Conservation (phyloP, 2,113 vertebrate genomes). For the Eolophus roseicapilla region DNA sequence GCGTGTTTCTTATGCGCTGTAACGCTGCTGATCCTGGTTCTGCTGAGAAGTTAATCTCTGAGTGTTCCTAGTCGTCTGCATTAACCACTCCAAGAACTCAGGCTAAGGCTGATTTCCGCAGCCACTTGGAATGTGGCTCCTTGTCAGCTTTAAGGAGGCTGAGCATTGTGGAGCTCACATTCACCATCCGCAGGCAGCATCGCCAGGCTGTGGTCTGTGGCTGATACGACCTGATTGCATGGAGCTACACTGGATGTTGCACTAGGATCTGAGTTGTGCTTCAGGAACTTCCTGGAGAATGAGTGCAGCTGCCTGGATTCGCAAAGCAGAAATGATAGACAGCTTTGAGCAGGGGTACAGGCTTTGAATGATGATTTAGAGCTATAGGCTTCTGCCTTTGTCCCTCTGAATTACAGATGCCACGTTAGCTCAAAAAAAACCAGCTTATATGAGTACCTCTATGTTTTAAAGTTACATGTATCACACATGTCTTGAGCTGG, state of each 20-base stretch:
- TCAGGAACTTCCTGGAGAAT: neutral
- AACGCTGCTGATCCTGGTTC: neutral
- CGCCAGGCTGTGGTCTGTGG: neutral
- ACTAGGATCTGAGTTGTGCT: neutral
- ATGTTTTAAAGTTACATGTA: neutral
- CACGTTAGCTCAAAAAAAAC: neutral
- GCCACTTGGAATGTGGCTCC: neutral
- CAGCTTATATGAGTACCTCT: neutral
- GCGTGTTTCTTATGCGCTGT: neutral
- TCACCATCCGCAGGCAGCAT: neutral
- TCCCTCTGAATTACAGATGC: neutral
- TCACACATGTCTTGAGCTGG: neutral
- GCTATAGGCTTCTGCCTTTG: neutral
- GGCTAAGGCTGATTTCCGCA: neutral
- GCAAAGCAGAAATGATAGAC: neutral
- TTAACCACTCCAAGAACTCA: neutral
- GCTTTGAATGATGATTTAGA: neutral
- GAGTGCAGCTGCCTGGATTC: neutral
- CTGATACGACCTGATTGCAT: neutral
- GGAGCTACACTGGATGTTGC: neutral
- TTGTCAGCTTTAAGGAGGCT: neutral
- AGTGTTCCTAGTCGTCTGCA: neutral
- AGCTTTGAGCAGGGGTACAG: neutral
- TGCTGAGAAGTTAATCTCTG: neutral
- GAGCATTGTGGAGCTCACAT: neutral